Conservation (phyloP, 2,888 invertebrate genomes). For the Perizoma flavofasciatum region DNA sequence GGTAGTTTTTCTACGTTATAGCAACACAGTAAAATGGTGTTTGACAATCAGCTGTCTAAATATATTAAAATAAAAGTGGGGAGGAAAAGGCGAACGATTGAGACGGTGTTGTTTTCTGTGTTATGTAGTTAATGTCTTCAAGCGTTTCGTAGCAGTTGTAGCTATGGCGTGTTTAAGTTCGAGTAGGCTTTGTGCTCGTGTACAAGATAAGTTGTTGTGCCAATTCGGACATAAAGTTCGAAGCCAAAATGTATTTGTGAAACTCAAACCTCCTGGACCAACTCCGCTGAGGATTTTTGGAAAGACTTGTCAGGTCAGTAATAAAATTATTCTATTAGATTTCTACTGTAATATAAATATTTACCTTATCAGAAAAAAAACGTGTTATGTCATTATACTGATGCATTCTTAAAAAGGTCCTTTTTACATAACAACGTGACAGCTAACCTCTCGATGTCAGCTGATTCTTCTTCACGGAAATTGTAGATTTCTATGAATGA, state of each 20-base stretch:
- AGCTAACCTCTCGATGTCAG: slow-evolving; percentile 57
- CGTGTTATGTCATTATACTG: slow-evolving; percentile 18
- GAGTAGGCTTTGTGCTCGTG: slow-evolving; percentile 92
- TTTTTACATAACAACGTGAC: slow-evolving; percentile 59
- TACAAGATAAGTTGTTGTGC: slow-evolving; percentile 91
- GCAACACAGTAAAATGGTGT: slow-evolving; percentile 59
- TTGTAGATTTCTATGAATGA: slow-evolving; percentile 39
- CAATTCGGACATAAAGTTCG: slow-evolving; percentile 89
- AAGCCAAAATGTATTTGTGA: slow-evolving; percentile 88
- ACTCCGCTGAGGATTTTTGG: slow-evolving; percentile 82
- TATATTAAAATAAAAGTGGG: slow-evolving; percentile 60
- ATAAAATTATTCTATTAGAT: slow-evolving; percentile 17
- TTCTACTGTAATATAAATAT: slow-evolving; percentile 4
- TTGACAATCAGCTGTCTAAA: slow-evolving; percentile 81
- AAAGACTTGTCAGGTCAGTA: slow-evolving; percentile 79
- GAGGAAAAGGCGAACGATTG: slow-evolving; percentile 70
- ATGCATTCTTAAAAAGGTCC: slow-evolving; percentile 37
- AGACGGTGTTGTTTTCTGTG: slow-evolving; percentile 63
- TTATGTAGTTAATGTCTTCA: slow-evolving; percentile 81
- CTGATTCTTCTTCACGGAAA: slow-evolving; percentile 47
- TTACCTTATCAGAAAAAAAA: slow-evolving; percentile 1
- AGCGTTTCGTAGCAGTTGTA: slow-evolving; percentile 88
- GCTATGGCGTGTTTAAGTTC: slow-evolving; percentile 93
- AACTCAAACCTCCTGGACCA: slow-evolving; percentile 86
- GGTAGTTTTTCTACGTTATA: slow-evolving; percentile 29